Evolutionary conservation across 2,797 vertebrate species (phyloP).

Genomic region (Loris lydekkerianus): DNA sequence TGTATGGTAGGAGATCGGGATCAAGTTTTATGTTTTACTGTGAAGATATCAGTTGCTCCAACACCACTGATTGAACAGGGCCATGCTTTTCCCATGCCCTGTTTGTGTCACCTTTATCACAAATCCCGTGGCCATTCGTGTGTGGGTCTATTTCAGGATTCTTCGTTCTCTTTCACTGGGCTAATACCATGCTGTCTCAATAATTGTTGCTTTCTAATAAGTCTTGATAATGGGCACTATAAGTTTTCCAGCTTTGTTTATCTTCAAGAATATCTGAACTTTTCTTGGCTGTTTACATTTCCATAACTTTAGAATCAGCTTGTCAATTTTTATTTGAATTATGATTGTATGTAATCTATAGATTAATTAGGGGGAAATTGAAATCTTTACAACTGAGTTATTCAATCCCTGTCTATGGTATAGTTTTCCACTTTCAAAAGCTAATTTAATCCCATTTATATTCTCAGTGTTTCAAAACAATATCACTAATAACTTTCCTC

Average conservation of each 20-base stretch:
- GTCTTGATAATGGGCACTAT: not conserved
- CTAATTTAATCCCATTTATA: slow-evolving; percentile 20
- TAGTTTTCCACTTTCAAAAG: slow-evolving; percentile 22
- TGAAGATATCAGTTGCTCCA: no score
- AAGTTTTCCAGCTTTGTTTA: slow-evolving; percentile 2
- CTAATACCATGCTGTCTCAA: not conserved
- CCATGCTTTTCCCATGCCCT: no score
- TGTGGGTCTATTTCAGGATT: not conserved
- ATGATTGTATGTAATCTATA: not conserved
- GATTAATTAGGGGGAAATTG: not conserved
- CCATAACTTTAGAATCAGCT: not conserved
- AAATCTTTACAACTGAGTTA: not conserved
- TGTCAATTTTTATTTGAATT: not conserved
- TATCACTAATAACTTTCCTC: not conserved
- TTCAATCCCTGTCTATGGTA: not conserved
- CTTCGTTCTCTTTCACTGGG: no score
- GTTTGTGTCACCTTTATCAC: not conserved
- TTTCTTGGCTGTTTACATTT: not conserved
- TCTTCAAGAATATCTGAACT: not conserved
- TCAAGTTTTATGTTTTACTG: rapidly evolving
- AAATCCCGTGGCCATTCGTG: not conserved
- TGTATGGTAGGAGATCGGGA: not conserved
- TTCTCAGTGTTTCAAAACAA: not conserved
- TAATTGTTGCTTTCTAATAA: not conserved
- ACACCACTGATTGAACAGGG: not conserved